Base-by-base conservation (phyloP, 2,888 invertebrate species). In the Eristalis arbustorum region DNA sequence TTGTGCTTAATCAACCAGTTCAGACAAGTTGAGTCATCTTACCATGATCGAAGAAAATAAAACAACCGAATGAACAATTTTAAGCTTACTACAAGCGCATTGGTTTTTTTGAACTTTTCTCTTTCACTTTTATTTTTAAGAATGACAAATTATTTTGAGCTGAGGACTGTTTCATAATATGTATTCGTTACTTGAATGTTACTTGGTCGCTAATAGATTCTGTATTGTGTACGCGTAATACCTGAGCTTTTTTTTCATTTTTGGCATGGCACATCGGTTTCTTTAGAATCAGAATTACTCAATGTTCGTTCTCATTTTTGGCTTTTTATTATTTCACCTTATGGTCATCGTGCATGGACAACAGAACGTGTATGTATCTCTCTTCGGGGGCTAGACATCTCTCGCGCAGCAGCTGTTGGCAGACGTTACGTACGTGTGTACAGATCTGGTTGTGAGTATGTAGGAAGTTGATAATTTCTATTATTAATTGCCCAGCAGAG, bases 401-500 rank as follows among this genome's bases (percentile, higher is more conserved):
- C 25, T 56, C 25, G 23, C 25, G 23, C 5, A 10, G 59, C 28
- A 34, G 6, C 18, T 22, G 42, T 13, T 63, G 11, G 63, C 25
- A 6, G 40, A 57, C 14, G 56, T 40, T 23, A 14, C 13, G 25
- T 23, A 57, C 13, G 14, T 18, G n/a, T 18, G 42, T 42, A n/a
- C 6, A 18, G 0, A n/a, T 8, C n/a, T n/a, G n/a, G n/a, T 49
- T 59, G 56, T 69, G 74, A 79, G 69, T 79, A 61, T 84, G 57
- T 77, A 73, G 81, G 76, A 81, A 73, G 69, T 56, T 49, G 42
- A 61, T 77, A 85, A 81, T 77, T 85, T 85, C 77, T 85, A 85
- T 81, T 77, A 81, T 73, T 85, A 81, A 81, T 77, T 81, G 59
- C 42, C 73, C 40, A 73, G 28, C 22, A 66, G 81, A 79, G 79